Evolutionary conservation across 2,113 vertebrate species (phyloP), one percentile per base, ranked within the genome.

Genomic region (Zapornia atra): DNA sequence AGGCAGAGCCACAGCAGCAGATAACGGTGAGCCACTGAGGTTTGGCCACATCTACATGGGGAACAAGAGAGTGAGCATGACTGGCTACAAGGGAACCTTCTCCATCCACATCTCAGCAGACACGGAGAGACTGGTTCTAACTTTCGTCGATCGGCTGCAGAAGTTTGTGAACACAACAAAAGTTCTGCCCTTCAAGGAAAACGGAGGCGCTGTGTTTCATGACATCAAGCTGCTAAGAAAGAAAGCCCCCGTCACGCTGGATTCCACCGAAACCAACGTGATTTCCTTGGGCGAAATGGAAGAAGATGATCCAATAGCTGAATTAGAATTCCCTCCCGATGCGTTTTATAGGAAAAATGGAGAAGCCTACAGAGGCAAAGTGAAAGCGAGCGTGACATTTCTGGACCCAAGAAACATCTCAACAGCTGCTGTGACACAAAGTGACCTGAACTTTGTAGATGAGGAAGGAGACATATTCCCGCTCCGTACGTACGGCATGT

Each of bases 111-210:
- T 99, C 42, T 99, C 99, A 56, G 97, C 97, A 70, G 98, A 99
- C 83, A 99, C 98, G 0, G 98, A 99, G 82, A 98, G 99, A 57
- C 95, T 99, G n/a, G 99, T 99, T 66, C 97, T 99, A 57, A 99
- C 99, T 0, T 99, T 99, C 1, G 99, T 99, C 10, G 99, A 99
- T 95, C 98, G 99, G 94, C 97, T 99, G 96, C 98, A 99, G 81
- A 99, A 99, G 95, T 99, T 99, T 59, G 98, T 99, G 90, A 99
- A 99, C 85, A 99, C 99, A 21, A 99, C 99, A 22, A 99, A 99
- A 95, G 99, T 99, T 54, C 98, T 99, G 50, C 98, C 99, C 33
- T 99, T 99, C 96, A 99, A 99, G 87, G 98, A 97, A 82, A 99
- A 98, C 4, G 99, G 99, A 33, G 99, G 99, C 5, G 96, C 99